Evolutionary conservation across 2,888 invertebrate species (phyloP).

Genomic region (Coleophora flavipennella): DNA sequence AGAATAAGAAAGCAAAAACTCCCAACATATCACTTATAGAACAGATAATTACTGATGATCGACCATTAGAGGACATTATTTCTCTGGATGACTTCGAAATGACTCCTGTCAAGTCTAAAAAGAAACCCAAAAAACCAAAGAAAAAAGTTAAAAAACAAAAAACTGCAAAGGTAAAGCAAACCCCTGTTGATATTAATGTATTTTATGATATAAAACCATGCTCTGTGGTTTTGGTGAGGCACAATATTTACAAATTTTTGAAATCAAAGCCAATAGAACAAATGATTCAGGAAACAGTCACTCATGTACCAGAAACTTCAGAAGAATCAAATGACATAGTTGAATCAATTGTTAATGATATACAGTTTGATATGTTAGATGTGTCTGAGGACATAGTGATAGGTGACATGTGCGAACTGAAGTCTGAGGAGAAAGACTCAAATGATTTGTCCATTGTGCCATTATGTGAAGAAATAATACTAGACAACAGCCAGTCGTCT

Average conservation of each 20-base stretch:
- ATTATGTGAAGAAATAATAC: slow-evolving; percentile 48
- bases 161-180: slow-evolving; percentile 14
- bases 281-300: neutral
- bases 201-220: slow-evolving; percentile 38
- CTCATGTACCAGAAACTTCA: neutral
- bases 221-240: slow-evolving; percentile 35
- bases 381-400: slow-evolving; percentile 63
- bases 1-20: slow-evolving; percentile 32
- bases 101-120: slow-evolving; percentile 20
- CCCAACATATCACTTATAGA: slow-evolving; percentile 59
- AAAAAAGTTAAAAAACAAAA: slow-evolving; percentile 22
- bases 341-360: slow-evolving; percentile 31
- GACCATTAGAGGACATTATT: slow-evolving; percentile 58
- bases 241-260: slow-evolving; percentile 34
- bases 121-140: slow-evolving; percentile 10
- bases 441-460: slow-evolving; percentile 22
- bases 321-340: slow-evolving; percentile 8
- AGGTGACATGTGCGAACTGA: slow-evolving; percentile 46
- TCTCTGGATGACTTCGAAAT: slow-evolving; percentile 49
- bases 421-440: slow-evolving; percentile 34
- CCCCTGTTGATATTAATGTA: neutral
- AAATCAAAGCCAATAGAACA: slow-evolving; percentile 7
- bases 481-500: slow-evolving; percentile 55
- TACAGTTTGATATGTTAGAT: slow-evolving; percentile 62
- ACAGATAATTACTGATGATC: slow-evolving; percentile 55